Evolutionary conservation across 2,888 invertebrate genomes (phyloP), one percentile per base, ranked within the genome.

Genomic region (Phrixothrix hirtus): DNA sequence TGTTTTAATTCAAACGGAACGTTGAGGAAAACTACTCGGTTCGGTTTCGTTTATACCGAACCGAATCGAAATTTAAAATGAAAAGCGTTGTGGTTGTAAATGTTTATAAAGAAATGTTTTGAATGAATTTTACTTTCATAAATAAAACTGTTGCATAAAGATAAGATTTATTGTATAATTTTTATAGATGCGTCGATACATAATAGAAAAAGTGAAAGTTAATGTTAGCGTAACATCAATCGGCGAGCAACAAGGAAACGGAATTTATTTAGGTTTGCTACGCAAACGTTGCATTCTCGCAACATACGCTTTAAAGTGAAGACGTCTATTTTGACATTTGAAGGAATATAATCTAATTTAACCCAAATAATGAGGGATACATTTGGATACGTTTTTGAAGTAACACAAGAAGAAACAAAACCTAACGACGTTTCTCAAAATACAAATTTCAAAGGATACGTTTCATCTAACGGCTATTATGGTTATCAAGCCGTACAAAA

Each of bases 401-500:
- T 55, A 32, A 36, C 52, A 12, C 51, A 59, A 27, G 58, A 63
- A 45, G 61, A 61, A 14, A 48, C 53, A 21, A 55, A 57, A 26
- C 25, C 16, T 9, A 11, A 17, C 1, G 11, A n/a, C 16, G 17
- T 14, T 30, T 51, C 48, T 16, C 58, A 53, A 17, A 52, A 53
- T 44, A 52, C 54, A 45, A 51, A 43, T 76, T 72, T 62, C 57
- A 67, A 55, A 74, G 76, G 68, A 69, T 69, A 78, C 65, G 73
- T 80, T 64, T 80, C 80, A 36, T 78, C 77, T 32, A 79, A 80
- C 69, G 78, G 78, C 62, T 81, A 80, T 64, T 80, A 81, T 58
- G 81, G 81, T 41, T 80, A 75, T 67, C 79, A 79, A 47, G 72
- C 75, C 55, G 62, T 73, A 12, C 75, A 75, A 61, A 35, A 38